phyloP scores from a whole-genome alignment of 2,888 invertebrate species.

The Graphium colonna region DNA sequence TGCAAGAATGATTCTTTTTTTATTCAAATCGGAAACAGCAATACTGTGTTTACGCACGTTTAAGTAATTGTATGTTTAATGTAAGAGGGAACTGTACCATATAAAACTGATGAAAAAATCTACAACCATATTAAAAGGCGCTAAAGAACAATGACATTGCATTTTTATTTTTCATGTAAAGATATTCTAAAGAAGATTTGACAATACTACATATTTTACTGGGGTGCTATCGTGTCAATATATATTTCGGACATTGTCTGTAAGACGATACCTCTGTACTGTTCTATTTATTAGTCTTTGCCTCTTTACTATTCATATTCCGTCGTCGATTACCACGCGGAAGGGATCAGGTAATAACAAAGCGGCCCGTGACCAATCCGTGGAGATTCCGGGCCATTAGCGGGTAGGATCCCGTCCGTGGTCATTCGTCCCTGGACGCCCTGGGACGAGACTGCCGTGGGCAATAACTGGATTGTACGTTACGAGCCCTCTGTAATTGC shows the following conservation, averaged over 20 bases:
- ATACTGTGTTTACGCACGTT: too few species aligned
- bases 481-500: constrained; percentile 39
- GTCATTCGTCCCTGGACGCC: constrained; percentile 30
- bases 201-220: too few species aligned
- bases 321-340: constrained; percentile 40
- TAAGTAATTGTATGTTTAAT: too few species aligned
- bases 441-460: constrained; percentile 40
- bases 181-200: too few species aligned
- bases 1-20: too few species aligned
- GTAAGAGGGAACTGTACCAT: too few species aligned
- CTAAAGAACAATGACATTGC: too few species aligned
- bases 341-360: constrained; percentile 43
- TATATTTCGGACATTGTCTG: too few species aligned
- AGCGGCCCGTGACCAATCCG: constrained; percentile 45
- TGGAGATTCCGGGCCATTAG: constrained; percentile 44
- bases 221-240: too few species aligned
- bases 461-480: constrained; percentile 41
- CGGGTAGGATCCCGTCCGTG: constrained; percentile 31
- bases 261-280: too few species aligned
- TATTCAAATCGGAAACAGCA: too few species aligned
- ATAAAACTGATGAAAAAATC: background rate
- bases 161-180: too few species aligned
- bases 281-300: constrained; percentile 22
- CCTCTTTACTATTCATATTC: constrained; percentile 38
- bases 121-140: background rate